Evolutionary conservation across 2,888 invertebrate species (phyloP), one percentile per base, ranked within the genome.

Genomic region (Napeogenes inachia): DNA sequence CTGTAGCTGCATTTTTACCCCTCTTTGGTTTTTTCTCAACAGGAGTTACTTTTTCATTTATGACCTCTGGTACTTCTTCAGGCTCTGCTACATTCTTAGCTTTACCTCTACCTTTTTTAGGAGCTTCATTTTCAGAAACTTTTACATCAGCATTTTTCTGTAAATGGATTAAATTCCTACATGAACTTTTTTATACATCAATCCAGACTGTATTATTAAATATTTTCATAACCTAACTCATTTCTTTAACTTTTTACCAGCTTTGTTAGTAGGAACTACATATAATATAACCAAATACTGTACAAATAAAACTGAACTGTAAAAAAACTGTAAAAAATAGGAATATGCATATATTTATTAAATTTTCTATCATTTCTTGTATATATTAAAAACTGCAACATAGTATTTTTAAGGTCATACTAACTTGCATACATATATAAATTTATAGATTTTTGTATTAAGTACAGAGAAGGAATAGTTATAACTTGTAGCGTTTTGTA

Each of bases 111-210:
- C 83, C 84, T 70, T 85, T 88, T 75, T 85, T 85, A 38, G 85
- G 75, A 59, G 74, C 83, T 71, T 84, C 87, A 76, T 67, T 80
- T 68, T 83, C 84, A 56, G 77, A 69, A 61, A 76, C 73, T 75
- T 87, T 85, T 47, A 79, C 76, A 68, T 86, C 87, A 66, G 79
- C 76, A 67, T 80, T 72, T 82, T 89, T 89, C 89, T 89, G 86
- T 56, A 84, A 83, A 66, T 35, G 42, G 12, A 50, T 21, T 30
- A 50, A 50, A 50, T 50, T 50, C 50, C 30, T 30, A 30, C 30
- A 50, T 61, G 61, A 60, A 53, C 54, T 12, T 12, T 38, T 32
- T 35, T 12, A 21, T 47, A 55, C 10, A n/a, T 53, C 45, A 53
- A n/a, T 21, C 21, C 33, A 10, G 45, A 47, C 10, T 10, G 3